These are phyloP conservation scores for Stratiomys singularior DNA, from an alignment of 2,888 invertebrate genomes.

Conservation along the genomic window DNA sequence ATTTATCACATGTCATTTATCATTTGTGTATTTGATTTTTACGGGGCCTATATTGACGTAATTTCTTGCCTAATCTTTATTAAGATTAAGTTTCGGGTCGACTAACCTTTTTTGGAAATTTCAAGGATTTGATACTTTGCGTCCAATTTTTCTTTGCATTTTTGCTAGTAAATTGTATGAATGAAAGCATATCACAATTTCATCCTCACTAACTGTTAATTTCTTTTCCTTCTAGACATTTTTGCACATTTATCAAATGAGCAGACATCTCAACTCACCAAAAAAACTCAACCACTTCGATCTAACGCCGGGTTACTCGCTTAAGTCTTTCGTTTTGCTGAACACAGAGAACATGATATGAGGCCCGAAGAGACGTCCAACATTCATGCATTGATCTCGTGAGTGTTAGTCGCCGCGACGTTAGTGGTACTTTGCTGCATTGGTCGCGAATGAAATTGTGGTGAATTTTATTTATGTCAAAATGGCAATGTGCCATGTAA, in stretches of 20 bases:
- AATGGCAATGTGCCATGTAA: constrained; percentile 25
- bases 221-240: constrained; percentile 2
- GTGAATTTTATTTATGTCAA: constrained; percentile 17
- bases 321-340: constrained; percentile 44
- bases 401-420: too few species aligned
- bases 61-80: too few species aligned
- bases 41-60: too few species aligned
- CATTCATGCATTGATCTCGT: not conserved
- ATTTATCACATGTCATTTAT: too few species aligned
- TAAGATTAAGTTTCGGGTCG: too few species aligned
- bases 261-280: not conserved
- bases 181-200: not conserved
- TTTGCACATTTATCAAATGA: not conserved
- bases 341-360: not conserved
- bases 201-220: constrained; percentile 19
- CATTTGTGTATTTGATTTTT: too few species aligned
- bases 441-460: too few species aligned
- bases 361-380: not conserved
- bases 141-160: too few species aligned
- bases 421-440: too few species aligned
- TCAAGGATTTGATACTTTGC: too few species aligned
- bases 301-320: constrained; percentile 27
- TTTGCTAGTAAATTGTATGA: too few species aligned
- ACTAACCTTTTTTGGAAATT: too few species aligned
- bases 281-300: not conserved